phyloP scores from a whole-genome alignment of 2,797 vertebrate genomes.

The Harpagifer antarcticus region DNA sequence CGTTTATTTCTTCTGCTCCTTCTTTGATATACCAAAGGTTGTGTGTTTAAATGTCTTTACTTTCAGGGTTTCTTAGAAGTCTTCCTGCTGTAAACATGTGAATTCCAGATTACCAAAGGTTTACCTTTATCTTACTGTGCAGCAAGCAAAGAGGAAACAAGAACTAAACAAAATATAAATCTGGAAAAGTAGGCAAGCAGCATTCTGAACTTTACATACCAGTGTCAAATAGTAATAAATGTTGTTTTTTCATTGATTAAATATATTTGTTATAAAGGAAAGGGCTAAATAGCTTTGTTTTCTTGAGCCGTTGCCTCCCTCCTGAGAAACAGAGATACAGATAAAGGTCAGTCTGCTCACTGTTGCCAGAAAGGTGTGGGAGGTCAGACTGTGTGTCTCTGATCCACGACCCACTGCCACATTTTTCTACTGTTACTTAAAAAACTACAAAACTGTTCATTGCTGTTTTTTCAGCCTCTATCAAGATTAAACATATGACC shows the following conservation, averaged over 20 bases:
- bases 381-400: constrained; percentile 69
- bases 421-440: constrained; percentile 53
- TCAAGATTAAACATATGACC: background rate
- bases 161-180: constrained; percentile 33
- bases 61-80: constrained; percentile 39
- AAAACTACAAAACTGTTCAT: constrained; percentile 21
- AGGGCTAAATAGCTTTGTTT: constrained; percentile 49
- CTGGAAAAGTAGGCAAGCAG: background rate
- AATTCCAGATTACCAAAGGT: constrained; percentile 47
- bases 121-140: constrained; percentile 30
- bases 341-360: constrained; percentile 70
- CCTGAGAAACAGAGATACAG: constrained; percentile 63
- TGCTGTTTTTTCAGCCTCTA: background rate
- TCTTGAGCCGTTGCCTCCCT: constrained; percentile 46
- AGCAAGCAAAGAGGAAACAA: constrained; percentile 31
- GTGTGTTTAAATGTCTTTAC: constrained; percentile 43
- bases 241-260: constrained; percentile 19
- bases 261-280: constrained; percentile 18
- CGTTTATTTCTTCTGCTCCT: constrained; percentile 58
- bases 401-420: constrained; percentile 58
- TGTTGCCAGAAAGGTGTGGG: constrained; percentile 74
- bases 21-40: constrained; percentile 48
- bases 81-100: constrained; percentile 47
- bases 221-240: background rate
- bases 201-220: background rate